Conservation (phyloP, 2,113 vertebrate species). For the Rousettus leschenaultii region DNA sequence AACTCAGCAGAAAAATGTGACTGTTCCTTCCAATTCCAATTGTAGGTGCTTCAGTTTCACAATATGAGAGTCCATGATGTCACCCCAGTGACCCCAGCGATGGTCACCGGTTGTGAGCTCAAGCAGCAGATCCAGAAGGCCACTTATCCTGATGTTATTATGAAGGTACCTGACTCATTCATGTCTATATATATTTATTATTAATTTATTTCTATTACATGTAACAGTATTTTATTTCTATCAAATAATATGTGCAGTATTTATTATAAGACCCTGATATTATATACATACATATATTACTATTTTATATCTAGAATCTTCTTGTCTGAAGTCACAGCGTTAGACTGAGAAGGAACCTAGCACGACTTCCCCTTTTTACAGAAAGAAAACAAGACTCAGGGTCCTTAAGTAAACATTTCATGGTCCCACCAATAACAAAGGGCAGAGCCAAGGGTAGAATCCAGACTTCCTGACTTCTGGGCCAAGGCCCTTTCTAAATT, state of each 20-base stretch:
- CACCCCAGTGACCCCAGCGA: neutral
- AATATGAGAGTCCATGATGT: neutral
- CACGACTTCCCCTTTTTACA: neutral
- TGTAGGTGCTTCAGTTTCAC: slow-evolving; percentile 66
- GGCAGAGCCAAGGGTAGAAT: neutral
- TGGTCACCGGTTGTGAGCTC: neutral
- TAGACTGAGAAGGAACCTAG: neutral
- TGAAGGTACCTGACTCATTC: slow-evolving; percentile 56
- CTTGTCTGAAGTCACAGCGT: neutral
- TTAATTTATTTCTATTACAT: too few relatives aligned
- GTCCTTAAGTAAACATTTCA: neutral
- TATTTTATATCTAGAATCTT: neutral
- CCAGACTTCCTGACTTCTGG: neutral
- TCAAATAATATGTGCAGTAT: too few relatives aligned
- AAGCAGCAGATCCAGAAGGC: slow-evolving; percentile 41
- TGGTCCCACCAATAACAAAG: neutral
- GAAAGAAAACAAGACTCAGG: neutral
- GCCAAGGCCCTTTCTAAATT: neutral
- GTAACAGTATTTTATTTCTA: too few relatives aligned
- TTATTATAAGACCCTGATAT: too few relatives aligned
- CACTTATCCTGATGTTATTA: slow-evolving; percentile 50
- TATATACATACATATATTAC: neutral
- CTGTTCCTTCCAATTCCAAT: neutral
- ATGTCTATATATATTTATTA: neutral
- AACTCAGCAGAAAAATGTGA: neutral